Evolutionary conservation across 1,140 invertebrate species (phyloP).

Genomic region (Ridgeia piscesae): DNA sequence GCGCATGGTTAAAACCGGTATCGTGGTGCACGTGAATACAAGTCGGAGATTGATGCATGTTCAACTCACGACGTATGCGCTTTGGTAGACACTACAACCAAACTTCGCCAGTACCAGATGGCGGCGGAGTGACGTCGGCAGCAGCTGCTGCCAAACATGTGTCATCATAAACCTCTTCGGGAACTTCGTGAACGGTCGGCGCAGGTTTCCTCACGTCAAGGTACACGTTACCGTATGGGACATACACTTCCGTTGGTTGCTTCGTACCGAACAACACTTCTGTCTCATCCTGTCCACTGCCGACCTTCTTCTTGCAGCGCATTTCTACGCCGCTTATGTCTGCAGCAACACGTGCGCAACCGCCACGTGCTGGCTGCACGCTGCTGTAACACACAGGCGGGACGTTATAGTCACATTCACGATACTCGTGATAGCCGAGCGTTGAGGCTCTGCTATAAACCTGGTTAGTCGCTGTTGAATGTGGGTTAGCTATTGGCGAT

Average conservation of each 20-base stretch:
- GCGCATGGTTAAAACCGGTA: too few species aligned
- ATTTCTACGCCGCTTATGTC: neutral
- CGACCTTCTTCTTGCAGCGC: neutral
- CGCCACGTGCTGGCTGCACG: neutral
- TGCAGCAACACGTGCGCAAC: neutral
- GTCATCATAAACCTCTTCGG: neutral
- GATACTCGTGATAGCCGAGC: neutral
- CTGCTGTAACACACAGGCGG: neutral
- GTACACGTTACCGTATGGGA: neutral
- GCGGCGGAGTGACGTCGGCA: too few species aligned
- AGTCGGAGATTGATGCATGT: neutral
- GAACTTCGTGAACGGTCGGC: neutral
- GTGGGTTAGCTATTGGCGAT: too few species aligned
- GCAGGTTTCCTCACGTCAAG: too few species aligned
- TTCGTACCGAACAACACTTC: neutral
- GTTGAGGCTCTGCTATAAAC: neutral
- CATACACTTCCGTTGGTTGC: neutral
- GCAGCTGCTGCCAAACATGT: neutral
- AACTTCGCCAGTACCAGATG: neutral
- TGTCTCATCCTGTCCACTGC: neutral
- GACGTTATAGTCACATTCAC: neutral
- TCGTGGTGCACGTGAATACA: too few species aligned
- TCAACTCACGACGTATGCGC: neutral
- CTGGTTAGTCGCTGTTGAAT: neutral
- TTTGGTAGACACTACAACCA: neutral